Base-by-base conservation (phyloP, 2,797 vertebrate genomes). In the Sebastes hopkinsi region DNA sequence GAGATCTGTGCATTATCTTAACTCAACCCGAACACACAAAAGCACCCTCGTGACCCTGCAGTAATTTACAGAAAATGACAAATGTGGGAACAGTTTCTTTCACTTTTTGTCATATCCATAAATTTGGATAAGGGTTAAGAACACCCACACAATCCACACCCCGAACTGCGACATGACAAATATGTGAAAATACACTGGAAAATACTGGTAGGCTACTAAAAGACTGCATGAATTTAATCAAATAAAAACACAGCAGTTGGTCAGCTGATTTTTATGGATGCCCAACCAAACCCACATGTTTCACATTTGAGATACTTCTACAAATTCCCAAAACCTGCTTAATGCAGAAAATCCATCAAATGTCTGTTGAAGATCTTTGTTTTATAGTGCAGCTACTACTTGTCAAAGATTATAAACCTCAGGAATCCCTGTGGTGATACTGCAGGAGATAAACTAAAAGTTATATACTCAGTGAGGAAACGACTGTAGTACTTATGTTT, bases 201-300 rank as follows among this genome's bases (percentile, higher is more conserved):
- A 27, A 46, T 12, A 27, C 18, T 62, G 5, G 42, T 46, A 46
- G 42, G 16, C 42, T 46, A 46, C 27, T 72, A 6, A 55, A 52
- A 64, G 3, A 55, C 20, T 64, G 61, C 27, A 27, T 65, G 8
- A 1, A 30, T 55, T 46, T n/a, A 61, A 60, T 73, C 5, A 80
- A 69, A 82, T 9, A 23, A 23, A 38, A 18, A 82, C 56, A 52
- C 50, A 56, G 42, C 70, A 81, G 69, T 34, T 38, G 74, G 61
- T 72, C 83, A 72, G 52, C 54, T 76, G 67, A 79, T 62, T 66
- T 22, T 8, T 52, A 32, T 8, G 72, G 30, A 32, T 58, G 14
- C 29, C 16, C 34, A 75, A 75, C 72, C 72, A 67, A 67, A 75
- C 32, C 58, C 83, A 85, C 60, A 77, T 75, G 67, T 72, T 72